Conservation (phyloP, 2,113 vertebrate species). For the Trichomycterus rosablanca region DNA sequence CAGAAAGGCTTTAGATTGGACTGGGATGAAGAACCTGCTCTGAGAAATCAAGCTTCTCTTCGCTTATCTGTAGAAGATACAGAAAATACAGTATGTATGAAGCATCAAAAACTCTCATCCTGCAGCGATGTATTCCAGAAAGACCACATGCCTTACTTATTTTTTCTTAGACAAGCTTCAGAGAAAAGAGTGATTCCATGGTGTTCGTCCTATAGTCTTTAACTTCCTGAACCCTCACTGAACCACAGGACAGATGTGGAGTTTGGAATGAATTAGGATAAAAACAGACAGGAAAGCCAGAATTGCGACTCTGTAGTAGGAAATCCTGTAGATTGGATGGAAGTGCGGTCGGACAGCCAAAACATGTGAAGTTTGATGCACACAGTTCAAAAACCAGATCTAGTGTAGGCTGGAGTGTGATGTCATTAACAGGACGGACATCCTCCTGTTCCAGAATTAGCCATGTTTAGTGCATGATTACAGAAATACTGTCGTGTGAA, state of each 20-base stretch:
- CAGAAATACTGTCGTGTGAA: conserved; percentile 4
- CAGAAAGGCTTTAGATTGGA: no score
- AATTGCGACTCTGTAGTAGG: conserved; percentile 35
- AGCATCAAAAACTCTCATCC: no score
- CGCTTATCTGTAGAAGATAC: conserved; percentile 45
- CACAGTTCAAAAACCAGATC: conserved; percentile 17
- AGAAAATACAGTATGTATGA: conserved; percentile 28
- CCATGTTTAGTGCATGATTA: conserved; percentile 4
- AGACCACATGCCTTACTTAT: conserved; percentile 6
- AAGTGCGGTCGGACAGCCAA: conserved; percentile 24
- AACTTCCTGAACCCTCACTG: conserved; percentile 40
- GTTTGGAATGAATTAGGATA: conserved; percentile 17
- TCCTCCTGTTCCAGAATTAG: conserved; percentile 40
- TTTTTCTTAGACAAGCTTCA: not conserved
- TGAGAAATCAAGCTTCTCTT: conserved; percentile 14
- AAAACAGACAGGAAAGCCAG: conserved; percentile 32
- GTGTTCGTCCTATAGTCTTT: conserved; percentile 4
- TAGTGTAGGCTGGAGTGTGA: conserved; percentile 11
- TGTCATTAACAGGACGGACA: conserved; percentile 44
- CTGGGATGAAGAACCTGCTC: conserved; percentile 12
- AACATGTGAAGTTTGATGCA: conserved; percentile 27
- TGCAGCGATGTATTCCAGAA: no score
- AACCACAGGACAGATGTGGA: conserved; percentile 35
- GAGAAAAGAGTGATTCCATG: not conserved
- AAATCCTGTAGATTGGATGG: conserved; percentile 54